Evolutionary conservation across 2,888 invertebrate genomes (phyloP).

Genomic region (Eristalis tenax): DNA sequence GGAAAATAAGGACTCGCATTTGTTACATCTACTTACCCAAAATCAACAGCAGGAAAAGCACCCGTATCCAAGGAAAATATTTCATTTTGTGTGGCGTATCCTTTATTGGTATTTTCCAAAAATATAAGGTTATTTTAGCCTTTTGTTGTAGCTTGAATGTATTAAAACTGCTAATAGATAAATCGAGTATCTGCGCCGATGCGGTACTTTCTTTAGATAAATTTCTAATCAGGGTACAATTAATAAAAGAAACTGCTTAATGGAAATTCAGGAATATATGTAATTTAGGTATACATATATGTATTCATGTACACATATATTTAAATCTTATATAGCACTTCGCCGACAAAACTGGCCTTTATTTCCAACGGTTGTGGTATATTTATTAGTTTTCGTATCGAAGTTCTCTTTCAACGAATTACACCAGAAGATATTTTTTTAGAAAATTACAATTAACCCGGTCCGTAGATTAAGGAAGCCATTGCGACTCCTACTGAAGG

Average conservation of each 20-base stretch:
- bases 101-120: slow-evolving; percentile 39
- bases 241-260: slow-evolving; percentile 36
- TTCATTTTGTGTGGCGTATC: slow-evolving; percentile 61
- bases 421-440: neutral
- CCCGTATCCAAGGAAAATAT: slow-evolving; percentile 63
- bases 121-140: slow-evolving; percentile 3
- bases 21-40: slow-evolving; percentile 47
- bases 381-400: neutral
- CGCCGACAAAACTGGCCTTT: neutral
- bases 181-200: neutral
- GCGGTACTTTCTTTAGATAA: slow-evolving; percentile 22
- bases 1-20: slow-evolving; percentile 16
- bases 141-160: slow-evolving; percentile 2
- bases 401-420: neutral
- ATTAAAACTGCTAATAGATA: neutral
- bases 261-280: slow-evolving; percentile 31
- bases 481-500: slow-evolving; percentile 55
- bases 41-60: slow-evolving; percentile 58
- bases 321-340: slow-evolving; percentile 29
- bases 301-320: neutral
- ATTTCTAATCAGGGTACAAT: slow-evolving; percentile 13
- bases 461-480: slow-evolving; percentile 67
- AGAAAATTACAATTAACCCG: slow-evolving; percentile 45
- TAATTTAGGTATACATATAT: neutral
- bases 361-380: slow-evolving; percentile 1